Evolutionary conservation across 2,888 invertebrate species (phyloP).

Genomic region (Toxonevra muliebris): DNA sequence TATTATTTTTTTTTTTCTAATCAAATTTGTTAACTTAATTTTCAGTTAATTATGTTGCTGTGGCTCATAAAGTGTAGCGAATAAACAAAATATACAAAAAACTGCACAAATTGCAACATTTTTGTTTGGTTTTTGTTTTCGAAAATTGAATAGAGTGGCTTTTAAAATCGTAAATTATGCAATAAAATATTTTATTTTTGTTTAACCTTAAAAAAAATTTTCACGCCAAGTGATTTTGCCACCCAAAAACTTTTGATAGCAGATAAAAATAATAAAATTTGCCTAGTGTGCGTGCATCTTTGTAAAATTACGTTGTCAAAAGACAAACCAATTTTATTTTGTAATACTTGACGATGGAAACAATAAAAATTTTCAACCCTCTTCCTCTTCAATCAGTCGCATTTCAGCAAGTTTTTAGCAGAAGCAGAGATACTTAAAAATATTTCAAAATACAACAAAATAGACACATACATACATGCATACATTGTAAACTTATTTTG

Average conservation of each 20-base stretch:
- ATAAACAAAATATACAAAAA: neutral
- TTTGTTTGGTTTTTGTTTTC: neutral
- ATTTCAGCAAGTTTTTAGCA: no score
- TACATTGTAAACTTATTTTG: no score
- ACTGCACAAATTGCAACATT: slow-evolving; percentile 9
- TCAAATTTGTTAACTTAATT: slow-evolving; percentile 3
- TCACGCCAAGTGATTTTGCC: neutral
- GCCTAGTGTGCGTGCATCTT: no score
- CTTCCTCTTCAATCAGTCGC: no score
- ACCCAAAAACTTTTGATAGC: neutral
- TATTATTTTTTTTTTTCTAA: neutral
- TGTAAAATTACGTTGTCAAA: no score
- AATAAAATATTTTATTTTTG: neutral
- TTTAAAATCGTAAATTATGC: neutral
- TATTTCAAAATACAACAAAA: no score
- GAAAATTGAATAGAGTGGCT: no score
- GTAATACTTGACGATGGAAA: no score
- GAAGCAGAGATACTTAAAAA: no score
- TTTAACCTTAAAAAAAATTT: neutral
- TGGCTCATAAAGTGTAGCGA: neutral
- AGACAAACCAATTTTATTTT: no score
- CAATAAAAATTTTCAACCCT: no score
- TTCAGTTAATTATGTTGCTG: neutral
- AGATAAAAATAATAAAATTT: neutral
- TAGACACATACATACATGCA: no score